A percentile compares a stretch with the other conserved stretches of the same genome.
Evolutionary conservation across 2,888 invertebrate species (phyloP).

Genomic region (Agrenia bidenticulata): DNA sequence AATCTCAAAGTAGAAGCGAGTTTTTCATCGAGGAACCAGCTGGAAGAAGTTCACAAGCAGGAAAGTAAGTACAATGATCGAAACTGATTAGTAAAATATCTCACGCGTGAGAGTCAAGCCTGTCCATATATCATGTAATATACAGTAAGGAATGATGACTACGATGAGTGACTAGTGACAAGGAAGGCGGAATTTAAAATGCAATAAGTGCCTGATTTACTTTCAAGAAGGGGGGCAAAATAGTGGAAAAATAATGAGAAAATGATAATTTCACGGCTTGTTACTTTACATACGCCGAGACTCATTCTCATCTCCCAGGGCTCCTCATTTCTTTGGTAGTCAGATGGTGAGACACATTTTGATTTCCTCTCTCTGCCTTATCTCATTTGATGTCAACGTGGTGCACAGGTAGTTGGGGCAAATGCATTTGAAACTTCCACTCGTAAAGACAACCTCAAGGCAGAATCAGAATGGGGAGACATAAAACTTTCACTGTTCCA

Average conservation of each 20-base stretch:
- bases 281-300: conserved; percentile 10
- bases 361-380: conserved; percentile 22
- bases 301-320: conserved; percentile 9
- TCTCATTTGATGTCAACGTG: conserved; percentile 16
- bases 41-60: too few species aligned
- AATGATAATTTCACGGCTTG: conserved; percentile 24
- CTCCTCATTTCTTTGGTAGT: neutral
- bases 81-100: too few species aligned
- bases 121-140: too few species aligned
- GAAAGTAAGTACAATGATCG: too few species aligned
- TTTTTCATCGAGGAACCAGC: too few species aligned
- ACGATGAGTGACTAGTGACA: too few species aligned
- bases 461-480: conserved; percentile 13
- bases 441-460: neutral
- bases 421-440: neutral
- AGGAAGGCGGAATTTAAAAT: too few species aligned
- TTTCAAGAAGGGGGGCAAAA: neutral
- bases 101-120: too few species aligned
- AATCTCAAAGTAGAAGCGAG: too few species aligned
- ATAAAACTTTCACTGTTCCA: conserved; percentile 20
- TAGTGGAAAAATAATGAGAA: conserved; percentile 21
- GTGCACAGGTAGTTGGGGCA: too few species aligned
- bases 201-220: too few species aligned
- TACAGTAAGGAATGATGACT: too few species aligned
- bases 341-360: conserved; percentile 18